A percentile compares a stretch with the other conserved stretches of the same genome.
phyloP scores from a whole-genome alignment of 2,113 vertebrate species.

The Rostratula benghalensis region DNA sequence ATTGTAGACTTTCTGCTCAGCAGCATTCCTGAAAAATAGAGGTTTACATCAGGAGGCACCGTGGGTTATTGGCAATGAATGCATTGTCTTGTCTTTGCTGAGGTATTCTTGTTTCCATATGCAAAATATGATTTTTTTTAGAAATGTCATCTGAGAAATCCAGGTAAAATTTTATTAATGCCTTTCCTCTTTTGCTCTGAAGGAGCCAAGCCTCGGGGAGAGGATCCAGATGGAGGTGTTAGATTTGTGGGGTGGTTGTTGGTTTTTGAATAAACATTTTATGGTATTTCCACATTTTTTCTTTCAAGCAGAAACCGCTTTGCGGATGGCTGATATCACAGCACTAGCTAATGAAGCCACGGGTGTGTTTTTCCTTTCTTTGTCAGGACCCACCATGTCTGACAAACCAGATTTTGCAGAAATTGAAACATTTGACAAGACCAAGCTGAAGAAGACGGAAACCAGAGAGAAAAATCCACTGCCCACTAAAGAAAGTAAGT shows the following conservation, averaged over 20 bases:
- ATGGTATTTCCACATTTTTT: background rate
- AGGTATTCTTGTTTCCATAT: background rate
- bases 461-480: constrained; percentile 90
- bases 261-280: background rate
- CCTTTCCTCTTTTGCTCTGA: background rate
- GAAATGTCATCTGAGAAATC: background rate
- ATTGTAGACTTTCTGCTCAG: background rate
- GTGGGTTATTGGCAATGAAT: background rate
- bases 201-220: background rate
- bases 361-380: constrained; percentile 59
- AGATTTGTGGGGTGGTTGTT: background rate
- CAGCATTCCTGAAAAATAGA: background rate
- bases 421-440: constrained; percentile 88
- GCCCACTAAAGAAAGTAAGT: constrained; percentile 92
- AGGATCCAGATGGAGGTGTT: background rate
- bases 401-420: constrained; percentile 90
- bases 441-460: constrained; percentile 91
- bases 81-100: background rate
- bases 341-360: constrained; percentile 28
- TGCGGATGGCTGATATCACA: constrained; percentile 35
- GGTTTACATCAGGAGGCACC: background rate
- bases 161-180: background rate
- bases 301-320: background rate
- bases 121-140: background rate
- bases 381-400: constrained; percentile 81